These are phyloP conservation scores for Halichondria panicea DNA, from an alignment of 37 sponge, comb jelly and placozoan species.

Conservation along the genomic window DNA sequence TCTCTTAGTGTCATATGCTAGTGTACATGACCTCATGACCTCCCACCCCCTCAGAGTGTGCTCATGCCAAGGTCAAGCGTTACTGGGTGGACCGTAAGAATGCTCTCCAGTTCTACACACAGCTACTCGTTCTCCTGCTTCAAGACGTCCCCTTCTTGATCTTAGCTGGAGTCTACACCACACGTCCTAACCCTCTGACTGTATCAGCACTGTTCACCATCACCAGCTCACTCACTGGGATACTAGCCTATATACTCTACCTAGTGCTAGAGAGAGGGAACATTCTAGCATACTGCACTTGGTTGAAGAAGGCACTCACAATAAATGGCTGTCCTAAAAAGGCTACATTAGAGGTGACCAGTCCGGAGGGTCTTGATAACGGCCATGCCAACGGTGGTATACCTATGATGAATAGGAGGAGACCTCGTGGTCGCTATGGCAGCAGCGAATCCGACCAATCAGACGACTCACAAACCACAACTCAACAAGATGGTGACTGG, in stretches of 20 bases:
- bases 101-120: slow-evolving; percentile 51
- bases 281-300: slow-evolving; percentile 14
- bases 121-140: slow-evolving; percentile 15
- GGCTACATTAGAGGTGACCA: background rate
- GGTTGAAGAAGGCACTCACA: slow-evolving; percentile 14
- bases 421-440: background rate
- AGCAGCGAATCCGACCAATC: slow-evolving; percentile 53
- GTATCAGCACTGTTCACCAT: slow-evolving; percentile 45
- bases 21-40: background rate
- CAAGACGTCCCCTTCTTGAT: slow-evolving; percentile 57
- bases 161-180: slow-evolving; percentile 19
- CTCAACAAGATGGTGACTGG: slow-evolving; percentile 7
- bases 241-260: slow-evolving; percentile 26
- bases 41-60: slow-evolving; percentile 1
- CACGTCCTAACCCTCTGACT: background rate
- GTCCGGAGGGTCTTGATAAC: background rate
- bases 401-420: background rate
- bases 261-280: slow-evolving; percentile 29
- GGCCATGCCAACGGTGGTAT: background rate
- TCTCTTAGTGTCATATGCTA: too few relatives aligned
- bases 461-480: slow-evolving; percentile 34
- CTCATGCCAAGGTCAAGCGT: slow-evolving; percentile 15
- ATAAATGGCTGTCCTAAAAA: background rate
- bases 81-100: slow-evolving; percentile 56
- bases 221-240: slow-evolving; percentile 27